A percentile compares a stretch with the other conserved stretches of the same genome.
phyloP scores from a whole-genome alignment of 2,797 vertebrate species.

The Peromyscus eremicus region DNA sequence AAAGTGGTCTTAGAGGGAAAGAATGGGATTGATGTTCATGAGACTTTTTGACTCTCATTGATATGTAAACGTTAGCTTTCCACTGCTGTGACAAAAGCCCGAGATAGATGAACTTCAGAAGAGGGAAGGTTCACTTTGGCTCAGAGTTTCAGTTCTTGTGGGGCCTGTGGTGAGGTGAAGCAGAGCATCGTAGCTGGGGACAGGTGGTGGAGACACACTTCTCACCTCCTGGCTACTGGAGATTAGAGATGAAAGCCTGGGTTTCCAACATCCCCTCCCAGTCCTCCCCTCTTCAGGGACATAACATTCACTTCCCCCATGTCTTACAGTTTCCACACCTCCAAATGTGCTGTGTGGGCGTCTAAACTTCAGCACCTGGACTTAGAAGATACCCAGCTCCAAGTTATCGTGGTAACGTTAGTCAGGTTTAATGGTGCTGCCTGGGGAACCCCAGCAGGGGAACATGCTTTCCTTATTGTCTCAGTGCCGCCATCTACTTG shows the following conservation, averaged over 20 bases:
- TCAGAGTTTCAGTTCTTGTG: background rate
- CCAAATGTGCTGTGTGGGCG: background rate
- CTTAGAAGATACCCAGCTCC: background rate
- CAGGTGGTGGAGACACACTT: background rate
- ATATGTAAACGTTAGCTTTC: background rate
- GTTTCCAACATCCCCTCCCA: background rate
- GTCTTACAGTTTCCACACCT: background rate
- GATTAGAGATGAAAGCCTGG: background rate
- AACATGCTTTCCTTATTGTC: background rate
- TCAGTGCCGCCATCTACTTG: background rate
- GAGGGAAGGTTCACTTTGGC: background rate
- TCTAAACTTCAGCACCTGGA: background rate
- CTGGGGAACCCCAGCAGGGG: background rate
- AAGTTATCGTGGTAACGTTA: background rate
- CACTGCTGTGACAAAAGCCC: background rate
- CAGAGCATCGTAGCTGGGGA: background rate
- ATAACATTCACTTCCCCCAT: no score
- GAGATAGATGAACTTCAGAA: background rate
- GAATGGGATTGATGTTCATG: background rate
- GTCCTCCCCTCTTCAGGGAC: background rate
- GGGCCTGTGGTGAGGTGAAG: background rate
- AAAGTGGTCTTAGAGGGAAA: background rate
- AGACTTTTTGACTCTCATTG: slow-evolving; percentile 1
- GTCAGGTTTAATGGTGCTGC: background rate
- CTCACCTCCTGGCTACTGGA: background rate